A percentile compares a stretch with the other conserved stretches of the same genome.
These are phyloP conservation scores for Accipiter cooperii DNA, from an alignment of 2,113 vertebrate genomes.

Conservation along the genomic window DNA sequence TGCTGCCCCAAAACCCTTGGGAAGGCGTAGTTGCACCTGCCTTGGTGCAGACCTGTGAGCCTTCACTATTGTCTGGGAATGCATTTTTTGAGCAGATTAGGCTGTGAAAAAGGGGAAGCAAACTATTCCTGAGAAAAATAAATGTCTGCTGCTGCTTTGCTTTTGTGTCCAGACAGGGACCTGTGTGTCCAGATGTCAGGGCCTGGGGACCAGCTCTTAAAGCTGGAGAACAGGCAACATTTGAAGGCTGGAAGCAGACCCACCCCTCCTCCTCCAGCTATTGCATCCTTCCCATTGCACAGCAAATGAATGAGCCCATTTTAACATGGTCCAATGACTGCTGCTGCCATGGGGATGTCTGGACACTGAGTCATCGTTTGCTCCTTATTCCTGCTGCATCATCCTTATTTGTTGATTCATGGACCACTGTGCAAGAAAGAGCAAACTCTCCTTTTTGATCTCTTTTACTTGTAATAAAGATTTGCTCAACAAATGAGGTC, in stretches of 20 bases:
- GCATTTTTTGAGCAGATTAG: neutral
- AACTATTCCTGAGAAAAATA: neutral
- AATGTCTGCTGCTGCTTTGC: neutral
- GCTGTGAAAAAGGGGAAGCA: neutral
- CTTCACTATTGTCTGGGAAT: neutral
- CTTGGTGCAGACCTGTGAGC: neutral
- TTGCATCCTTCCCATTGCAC: neutral
- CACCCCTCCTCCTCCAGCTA: neutral
- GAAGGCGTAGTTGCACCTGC: neutral
- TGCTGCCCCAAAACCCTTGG: neutral
- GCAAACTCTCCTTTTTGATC: neutral
- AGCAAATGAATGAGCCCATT: neutral
- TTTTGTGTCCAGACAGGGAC: neutral
- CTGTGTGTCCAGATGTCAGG: neutral
- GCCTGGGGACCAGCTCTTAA: neutral
- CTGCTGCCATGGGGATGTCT: neutral
- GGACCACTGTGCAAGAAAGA: neutral
- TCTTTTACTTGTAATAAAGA: neutral
- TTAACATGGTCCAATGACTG: neutral
- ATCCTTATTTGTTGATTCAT: neutral
- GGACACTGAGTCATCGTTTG: neutral
- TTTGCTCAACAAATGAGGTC: neutral
- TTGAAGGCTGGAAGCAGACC: neutral
- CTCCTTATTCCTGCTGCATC: neutral
- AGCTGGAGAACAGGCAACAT: neutral